Percentiles rank a stretch among this genome's conserved stretches.
These are phyloP conservation scores for Drosophila arizonae DNA, from an alignment of 1,140 invertebrate genomes.

Conservation along the genomic window DNA sequence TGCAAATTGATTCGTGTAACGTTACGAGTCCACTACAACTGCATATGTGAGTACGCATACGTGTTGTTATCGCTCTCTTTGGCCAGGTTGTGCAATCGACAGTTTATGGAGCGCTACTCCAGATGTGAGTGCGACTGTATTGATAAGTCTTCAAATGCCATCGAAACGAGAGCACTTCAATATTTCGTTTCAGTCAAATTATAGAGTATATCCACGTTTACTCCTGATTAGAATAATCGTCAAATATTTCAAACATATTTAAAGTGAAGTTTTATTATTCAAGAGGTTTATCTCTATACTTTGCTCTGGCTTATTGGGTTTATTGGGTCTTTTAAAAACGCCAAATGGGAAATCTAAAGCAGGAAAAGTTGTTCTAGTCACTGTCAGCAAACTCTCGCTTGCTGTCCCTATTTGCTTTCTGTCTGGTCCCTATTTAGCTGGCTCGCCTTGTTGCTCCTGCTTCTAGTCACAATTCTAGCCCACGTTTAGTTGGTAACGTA, in stretches of 20 bases:
- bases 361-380: too few species aligned
- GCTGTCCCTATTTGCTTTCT: neutral
- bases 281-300: too few species aligned
- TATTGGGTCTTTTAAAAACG: too few species aligned
- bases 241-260: too few species aligned
- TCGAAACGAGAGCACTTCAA: slow-evolving; percentile 6
- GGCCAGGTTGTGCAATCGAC: slow-evolving; percentile 23
- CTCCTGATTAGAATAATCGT: too few species aligned
- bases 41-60: slow-evolving; percentile 18
- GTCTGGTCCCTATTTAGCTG: slow-evolving; percentile 18
- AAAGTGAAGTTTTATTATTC: too few species aligned
- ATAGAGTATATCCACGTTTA: neutral
- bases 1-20: slow-evolving; percentile 64
- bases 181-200: neutral
- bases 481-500: slow-evolving; percentile 21
- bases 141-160: slow-evolving; percentile 5
- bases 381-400: neutral
- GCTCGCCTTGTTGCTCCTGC: slow-evolving; percentile 7
- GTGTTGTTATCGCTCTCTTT: slow-evolving; percentile 45
- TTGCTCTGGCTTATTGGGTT: too few species aligned
- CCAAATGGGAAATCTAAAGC: too few species aligned
- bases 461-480: slow-evolving; percentile 33
- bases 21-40: slow-evolving; percentile 45
- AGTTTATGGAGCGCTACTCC: neutral
- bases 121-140: neutral